Conservation (phyloP, 2,888 invertebrate genomes). For the Drosophila testacea region DNA sequence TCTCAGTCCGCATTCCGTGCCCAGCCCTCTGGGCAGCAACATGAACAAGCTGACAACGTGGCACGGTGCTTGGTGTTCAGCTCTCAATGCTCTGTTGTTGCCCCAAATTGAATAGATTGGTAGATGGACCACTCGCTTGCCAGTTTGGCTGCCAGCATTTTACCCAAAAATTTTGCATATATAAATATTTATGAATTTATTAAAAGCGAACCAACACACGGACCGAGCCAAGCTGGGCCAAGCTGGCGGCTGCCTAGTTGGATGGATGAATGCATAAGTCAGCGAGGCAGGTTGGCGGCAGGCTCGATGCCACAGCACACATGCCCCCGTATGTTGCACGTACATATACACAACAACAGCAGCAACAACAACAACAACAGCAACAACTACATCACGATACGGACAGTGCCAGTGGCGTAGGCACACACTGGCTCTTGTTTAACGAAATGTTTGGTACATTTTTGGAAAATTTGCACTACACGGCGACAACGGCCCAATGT, state of each 20-base stretch:
- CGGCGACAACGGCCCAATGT: slow-evolving; percentile 35
- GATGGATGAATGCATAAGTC: slow-evolving; percentile 80
- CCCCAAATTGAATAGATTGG: slow-evolving; percentile 74
- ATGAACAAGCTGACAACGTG: slow-evolving; percentile 22
- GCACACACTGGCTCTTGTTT: slow-evolving; percentile 55
- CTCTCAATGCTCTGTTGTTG: slow-evolving; percentile 11
- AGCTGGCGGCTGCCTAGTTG: slow-evolving; percentile 61
- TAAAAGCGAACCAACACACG: slow-evolving; percentile 78
- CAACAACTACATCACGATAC: background rate
- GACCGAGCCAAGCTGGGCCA: no score
- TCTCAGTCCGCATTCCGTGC: slow-evolving; percentile 18
- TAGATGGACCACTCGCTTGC: slow-evolving; percentile 39
- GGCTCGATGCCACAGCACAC: slow-evolving; percentile 41
- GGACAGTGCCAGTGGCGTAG: slow-evolving; percentile 1
- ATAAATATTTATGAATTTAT: slow-evolving; percentile 86
- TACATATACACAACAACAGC: slow-evolving; percentile 32
- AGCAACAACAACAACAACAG: background rate
- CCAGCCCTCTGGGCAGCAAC: slow-evolving; percentile 17
- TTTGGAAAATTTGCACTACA: slow-evolving; percentile 73
- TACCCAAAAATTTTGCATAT: slow-evolving; percentile 82
- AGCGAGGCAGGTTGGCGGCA: slow-evolving; percentile 53
- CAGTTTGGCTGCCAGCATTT: slow-evolving; percentile 70
- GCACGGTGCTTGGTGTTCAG: slow-evolving; percentile 18
- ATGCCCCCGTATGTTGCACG: slow-evolving; percentile 40
- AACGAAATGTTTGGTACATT: slow-evolving; percentile 73